phyloP scores from a whole-genome alignment of 2,797 vertebrate species.

The Nannoperca obscura region DNA sequence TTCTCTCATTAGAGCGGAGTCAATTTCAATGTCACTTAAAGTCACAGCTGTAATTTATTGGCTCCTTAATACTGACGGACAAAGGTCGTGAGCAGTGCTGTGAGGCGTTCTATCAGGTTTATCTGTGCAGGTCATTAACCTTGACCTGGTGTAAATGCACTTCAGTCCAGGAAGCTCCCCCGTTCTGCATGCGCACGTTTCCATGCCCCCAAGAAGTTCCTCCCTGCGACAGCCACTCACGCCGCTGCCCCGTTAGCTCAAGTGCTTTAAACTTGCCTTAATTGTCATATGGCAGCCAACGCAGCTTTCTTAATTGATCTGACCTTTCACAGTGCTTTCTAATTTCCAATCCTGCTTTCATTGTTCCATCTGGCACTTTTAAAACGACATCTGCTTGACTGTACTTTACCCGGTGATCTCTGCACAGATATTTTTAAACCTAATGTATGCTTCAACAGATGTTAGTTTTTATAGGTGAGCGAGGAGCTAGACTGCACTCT shows the following conservation, averaged over 20 bases:
- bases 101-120: constrained; percentile 85
- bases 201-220: constrained; percentile 84
- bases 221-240: constrained; percentile 74
- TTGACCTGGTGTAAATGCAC: constrained; percentile 86
- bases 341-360: constrained; percentile 99
- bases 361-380: constrained; percentile 99
- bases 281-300: constrained; percentile 97
- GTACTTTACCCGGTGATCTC: constrained; percentile 99
- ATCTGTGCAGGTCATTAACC: constrained; percentile 87
- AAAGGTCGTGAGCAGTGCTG: constrained; percentile 82
- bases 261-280: constrained; percentile 95
- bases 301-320: constrained; percentile 99
- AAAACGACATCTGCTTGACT: constrained; percentile 99
- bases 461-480: constrained; percentile 98
- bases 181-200: constrained; percentile 60
- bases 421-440: constrained; percentile 99
- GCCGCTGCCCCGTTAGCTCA: constrained; percentile 82
- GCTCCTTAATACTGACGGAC: constrained; percentile 85
- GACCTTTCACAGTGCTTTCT: constrained; percentile 99
- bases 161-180: constrained; percentile 76
- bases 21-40: constrained; percentile 88
- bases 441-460: constrained; percentile 99
- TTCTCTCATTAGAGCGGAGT: constrained; percentile 75
- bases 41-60: constrained; percentile 87
- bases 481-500: constrained; percentile 88